Evolutionary conservation across 2,888 invertebrate species (phyloP).

Genomic region (Molorchus minor): DNA sequence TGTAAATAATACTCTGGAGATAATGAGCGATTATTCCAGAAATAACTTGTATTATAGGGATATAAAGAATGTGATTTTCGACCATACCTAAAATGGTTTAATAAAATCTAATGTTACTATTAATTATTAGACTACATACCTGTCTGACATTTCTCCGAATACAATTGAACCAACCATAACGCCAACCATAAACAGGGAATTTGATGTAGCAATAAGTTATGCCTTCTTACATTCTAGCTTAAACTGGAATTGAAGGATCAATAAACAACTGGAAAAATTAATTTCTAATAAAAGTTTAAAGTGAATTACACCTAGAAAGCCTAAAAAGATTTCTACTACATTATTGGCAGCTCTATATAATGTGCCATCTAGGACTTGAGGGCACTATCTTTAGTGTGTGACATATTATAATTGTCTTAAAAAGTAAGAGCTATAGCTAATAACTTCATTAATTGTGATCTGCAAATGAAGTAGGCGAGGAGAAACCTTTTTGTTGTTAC

Average conservation of each 20-base stretch:
- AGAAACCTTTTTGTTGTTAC: no score
- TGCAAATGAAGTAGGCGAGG: no score
- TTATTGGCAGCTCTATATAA: no score
- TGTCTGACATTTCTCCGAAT: slow-evolving; percentile 78
- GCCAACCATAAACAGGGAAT: slow-evolving; percentile 76
- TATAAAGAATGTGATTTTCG: slow-evolving; percentile 76
- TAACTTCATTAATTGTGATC: no score
- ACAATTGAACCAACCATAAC: slow-evolving; percentile 77
- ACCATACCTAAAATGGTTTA: slow-evolving; percentile 66
- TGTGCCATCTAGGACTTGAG: no score
- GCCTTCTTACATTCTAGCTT: slow-evolving; percentile 73
- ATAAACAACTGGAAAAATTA: no score
- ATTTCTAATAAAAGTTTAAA: no score
- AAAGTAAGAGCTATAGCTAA: no score
- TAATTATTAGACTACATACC: slow-evolving; percentile 48
- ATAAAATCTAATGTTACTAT: slow-evolving; percentile 18
- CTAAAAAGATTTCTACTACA: no score
- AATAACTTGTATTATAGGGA: slow-evolving; percentile 74
- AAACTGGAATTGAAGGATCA: slow-evolving; percentile 65
- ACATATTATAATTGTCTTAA: no score
- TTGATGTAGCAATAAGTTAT: slow-evolving; percentile 72
- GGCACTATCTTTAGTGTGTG: no score
- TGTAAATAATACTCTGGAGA: slow-evolving; percentile 75
- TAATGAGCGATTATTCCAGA: slow-evolving; percentile 72
- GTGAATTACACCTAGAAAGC: no score